These are phyloP conservation scores for Eciton burchellii DNA, from an alignment of 1,140 invertebrate genomes.

Conservation along the genomic window DNA sequence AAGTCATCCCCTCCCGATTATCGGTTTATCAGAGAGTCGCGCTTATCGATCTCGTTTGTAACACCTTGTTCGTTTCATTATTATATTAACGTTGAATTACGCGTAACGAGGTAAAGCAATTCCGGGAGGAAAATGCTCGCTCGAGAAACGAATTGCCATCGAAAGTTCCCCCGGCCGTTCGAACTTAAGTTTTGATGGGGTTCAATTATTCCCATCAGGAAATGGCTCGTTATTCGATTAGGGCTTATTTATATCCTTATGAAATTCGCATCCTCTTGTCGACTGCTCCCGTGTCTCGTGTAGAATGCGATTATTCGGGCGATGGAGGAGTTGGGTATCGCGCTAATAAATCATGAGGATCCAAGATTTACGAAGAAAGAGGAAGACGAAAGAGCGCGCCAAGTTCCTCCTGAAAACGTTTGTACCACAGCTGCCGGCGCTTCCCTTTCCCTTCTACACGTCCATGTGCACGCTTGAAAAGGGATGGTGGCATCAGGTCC, in stretches of 20 bases:
- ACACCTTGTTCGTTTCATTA: conserved; percentile 9
- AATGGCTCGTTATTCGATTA: not conserved
- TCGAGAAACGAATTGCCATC: not conserved
- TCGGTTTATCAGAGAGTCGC: not conserved
- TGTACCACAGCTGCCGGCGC: not conserved
- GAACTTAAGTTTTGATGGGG: not conserved
- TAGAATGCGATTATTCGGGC: not conserved
- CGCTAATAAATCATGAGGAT: conserved; percentile 19
- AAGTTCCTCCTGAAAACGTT: conserved; percentile 6
- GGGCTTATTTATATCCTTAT: not conserved
- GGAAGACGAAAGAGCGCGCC: not conserved
- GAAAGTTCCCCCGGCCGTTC: not conserved
- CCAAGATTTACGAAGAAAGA: conserved; percentile 15
- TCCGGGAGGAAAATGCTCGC: not conserved
- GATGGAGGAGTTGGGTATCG: conserved; percentile 5
- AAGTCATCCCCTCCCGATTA: conserved; percentile 26
- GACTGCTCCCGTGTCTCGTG: not conserved
- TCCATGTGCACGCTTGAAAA: not conserved
- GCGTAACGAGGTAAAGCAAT: not conserved
- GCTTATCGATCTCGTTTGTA: conserved; percentile 26
- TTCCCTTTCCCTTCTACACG: not conserved
- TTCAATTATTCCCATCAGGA: not conserved
- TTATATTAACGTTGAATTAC: not conserved
- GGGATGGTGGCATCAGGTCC: conserved; percentile 23
- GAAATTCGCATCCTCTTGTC: not conserved